Base-by-base conservation (phyloP, 2,797 vertebrate species). In the Sparidentex hasta region DNA sequence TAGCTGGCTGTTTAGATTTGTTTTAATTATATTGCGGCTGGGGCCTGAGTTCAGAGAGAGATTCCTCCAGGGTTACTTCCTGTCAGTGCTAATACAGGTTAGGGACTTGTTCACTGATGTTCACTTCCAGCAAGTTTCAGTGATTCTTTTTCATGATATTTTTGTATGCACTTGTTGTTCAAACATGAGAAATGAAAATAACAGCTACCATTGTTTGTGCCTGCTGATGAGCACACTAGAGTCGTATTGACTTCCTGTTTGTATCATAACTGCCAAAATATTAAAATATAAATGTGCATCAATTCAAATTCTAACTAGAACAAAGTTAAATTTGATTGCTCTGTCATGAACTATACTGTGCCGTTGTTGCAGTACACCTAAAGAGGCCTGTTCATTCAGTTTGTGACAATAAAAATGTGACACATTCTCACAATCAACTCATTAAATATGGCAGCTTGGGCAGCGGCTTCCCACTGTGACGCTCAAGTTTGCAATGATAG, bases 1-100 rank as follows among this genome's bases (percentile, higher is more conserved):
- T 68, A 71, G 77, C 81, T 73, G 76, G 78, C 83, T 91, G 71
- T 90, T 87, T 87, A 68, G 76, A 83, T 89, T 74, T 86, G 79
- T 85, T 92, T 91, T 94, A 91, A 90, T 92, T 91, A 81, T 82
- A 80, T 14, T 75, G 74, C 16, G n/a, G 76, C 78, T 88, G 73
- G 81, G 79, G 78, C 82, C 70, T 74, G 79, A 82, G 82, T 87
- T 90, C 79, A 82, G 71, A 86, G 29, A 65, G 38, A 74, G 41
- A 77, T 80, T 83, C 78, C 86, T 80, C 71, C 51, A 75, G 86
- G 82, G 82, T 87, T 76, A 71, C 71, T 87, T 79, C 80, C 84
- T 87, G 85, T 89, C 87, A 85, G 66, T 5, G 12, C 72, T 82
- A 87, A 91, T 83, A 86, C 62, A 67, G 7, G 1, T 80, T 75